Evolutionary conservation across 2,113 vertebrate species (phyloP).

Genomic region (Crotalus tigris): DNA sequence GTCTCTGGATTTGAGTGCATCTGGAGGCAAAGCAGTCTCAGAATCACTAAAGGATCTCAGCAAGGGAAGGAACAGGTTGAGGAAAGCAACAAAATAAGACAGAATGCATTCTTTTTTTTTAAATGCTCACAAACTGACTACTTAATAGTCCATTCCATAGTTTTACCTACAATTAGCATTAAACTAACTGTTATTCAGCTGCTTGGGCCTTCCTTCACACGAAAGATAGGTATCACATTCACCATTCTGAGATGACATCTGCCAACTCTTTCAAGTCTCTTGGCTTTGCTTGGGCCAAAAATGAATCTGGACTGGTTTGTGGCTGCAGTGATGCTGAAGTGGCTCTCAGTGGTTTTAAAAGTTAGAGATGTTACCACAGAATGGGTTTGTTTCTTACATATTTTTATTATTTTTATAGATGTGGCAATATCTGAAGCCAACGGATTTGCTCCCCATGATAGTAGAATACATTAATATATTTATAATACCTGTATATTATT

Average conservation of each 20-base stretch:
- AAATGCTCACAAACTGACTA: not conserved
- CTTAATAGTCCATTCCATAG: not conserved
- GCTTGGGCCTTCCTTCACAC: not conserved
- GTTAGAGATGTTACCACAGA: not conserved
- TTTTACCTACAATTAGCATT: not conserved
- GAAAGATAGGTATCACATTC: not conserved
- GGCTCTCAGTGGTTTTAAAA: not conserved
- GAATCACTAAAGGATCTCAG: not conserved
- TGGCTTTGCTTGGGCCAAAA: not conserved
- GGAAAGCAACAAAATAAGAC: not conserved
- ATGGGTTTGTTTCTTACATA: not conserved
- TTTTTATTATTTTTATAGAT: not conserved
- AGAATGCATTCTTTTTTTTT: not conserved
- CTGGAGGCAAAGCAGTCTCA: not conserved
- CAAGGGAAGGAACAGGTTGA: not conserved
- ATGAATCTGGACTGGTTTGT: too few species aligned
- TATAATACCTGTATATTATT: not conserved
- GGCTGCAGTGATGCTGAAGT: not conserved
- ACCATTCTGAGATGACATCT: not conserved
- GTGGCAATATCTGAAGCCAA: not conserved
- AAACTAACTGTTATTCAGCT: not conserved
- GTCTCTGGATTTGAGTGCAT: not conserved
- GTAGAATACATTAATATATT: not conserved
- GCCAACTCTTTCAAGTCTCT: not conserved
- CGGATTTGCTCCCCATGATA: not conserved